A percentile compares a stretch with the other conserved stretches of the same genome.
Evolutionary conservation across 2,888 invertebrate species (phyloP).

Genomic region (Germaria angustata): DNA sequence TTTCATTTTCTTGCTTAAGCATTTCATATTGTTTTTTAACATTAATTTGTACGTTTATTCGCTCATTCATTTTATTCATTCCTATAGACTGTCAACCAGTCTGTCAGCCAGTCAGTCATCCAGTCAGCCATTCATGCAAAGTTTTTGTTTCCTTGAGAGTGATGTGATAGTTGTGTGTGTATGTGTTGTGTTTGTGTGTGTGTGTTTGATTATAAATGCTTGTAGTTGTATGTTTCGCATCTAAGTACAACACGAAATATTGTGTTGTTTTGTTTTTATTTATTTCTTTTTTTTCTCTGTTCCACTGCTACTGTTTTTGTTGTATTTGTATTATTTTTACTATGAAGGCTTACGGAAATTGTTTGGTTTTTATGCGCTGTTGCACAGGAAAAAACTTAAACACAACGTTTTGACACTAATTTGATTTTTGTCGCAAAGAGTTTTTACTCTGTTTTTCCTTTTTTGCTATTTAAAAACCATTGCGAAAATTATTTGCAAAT

Average conservation of each 20-base stretch:
- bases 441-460: constrained; percentile 40
- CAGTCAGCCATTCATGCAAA: constrained; percentile 31
- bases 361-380: constrained; percentile 63
- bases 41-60: constrained; percentile 48
- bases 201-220: neutral
- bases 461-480: constrained; percentile 61
- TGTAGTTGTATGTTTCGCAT: constrained; percentile 50
- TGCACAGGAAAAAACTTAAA: constrained; percentile 64
- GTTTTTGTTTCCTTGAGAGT: constrained; percentile 41
- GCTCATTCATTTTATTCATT: constrained; percentile 38
- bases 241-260: constrained; percentile 42
- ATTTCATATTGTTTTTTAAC: constrained; percentile 55
- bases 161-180: neutral
- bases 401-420: constrained; percentile 67
- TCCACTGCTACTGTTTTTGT: constrained; percentile 20
- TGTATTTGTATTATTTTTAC: constrained; percentile 50
- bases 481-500: constrained; percentile 61
- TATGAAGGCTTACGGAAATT: constrained; percentile 63
- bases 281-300: neutral
- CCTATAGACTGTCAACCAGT: constrained; percentile 22
- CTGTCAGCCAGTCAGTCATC: constrained; percentile 15
- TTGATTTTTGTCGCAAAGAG: constrained; percentile 67
- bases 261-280: constrained; percentile 6
- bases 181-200: neutral
- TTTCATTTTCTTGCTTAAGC: constrained; percentile 18